Conservation (phyloP, 2,797 vertebrate genomes). For the Rhyacichthys aspro region DNA sequence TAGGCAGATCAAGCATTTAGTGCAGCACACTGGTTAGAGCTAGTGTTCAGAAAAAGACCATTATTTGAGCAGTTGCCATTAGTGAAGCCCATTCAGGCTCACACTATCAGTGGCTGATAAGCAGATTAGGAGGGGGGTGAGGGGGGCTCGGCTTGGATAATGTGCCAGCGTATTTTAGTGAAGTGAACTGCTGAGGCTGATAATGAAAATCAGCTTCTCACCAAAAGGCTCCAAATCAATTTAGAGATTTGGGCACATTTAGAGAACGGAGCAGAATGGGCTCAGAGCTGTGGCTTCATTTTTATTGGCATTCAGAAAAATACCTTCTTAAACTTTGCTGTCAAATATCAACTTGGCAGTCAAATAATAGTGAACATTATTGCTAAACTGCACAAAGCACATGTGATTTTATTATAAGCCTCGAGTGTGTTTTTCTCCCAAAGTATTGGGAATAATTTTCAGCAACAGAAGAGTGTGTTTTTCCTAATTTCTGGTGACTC, state of each 20-base stretch:
- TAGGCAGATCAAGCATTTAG: constrained; percentile 30
- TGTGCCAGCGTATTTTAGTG: constrained; percentile 48
- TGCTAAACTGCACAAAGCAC: too few relatives aligned
- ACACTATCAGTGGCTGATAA: constrained; percentile 64
- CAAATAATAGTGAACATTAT: not conserved
- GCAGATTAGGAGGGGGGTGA: constrained; percentile 56
- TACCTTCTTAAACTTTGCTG: not conserved
- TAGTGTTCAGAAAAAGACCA: constrained; percentile 42
- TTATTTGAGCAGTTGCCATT: constrained; percentile 62
- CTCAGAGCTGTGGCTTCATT: constrained; percentile 11
- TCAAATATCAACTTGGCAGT: constrained; percentile 3
- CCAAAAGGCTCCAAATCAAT: constrained; percentile 69
- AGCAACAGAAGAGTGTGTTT: too few relatives aligned
- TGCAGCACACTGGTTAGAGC: constrained; percentile 25
- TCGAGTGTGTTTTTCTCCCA: too few relatives aligned
- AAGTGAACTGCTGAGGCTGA: constrained; percentile 50
- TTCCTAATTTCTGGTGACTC: not conserved
- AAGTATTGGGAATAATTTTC: too few relatives aligned
- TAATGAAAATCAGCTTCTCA: constrained; percentile 58
- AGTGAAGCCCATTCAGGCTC: constrained; percentile 56
- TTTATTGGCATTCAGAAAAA: constrained; percentile 13
- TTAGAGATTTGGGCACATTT: constrained; percentile 62
- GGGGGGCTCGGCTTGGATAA: constrained; percentile 61
- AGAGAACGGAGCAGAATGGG: constrained; percentile 29
- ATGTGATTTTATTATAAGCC: too few relatives aligned